Percentiles rank a stretch among this genome's conserved stretches.
Conservation (phyloP, 2,797 vertebrate genomes). For the Yasuhikotakia modesta region DNA sequence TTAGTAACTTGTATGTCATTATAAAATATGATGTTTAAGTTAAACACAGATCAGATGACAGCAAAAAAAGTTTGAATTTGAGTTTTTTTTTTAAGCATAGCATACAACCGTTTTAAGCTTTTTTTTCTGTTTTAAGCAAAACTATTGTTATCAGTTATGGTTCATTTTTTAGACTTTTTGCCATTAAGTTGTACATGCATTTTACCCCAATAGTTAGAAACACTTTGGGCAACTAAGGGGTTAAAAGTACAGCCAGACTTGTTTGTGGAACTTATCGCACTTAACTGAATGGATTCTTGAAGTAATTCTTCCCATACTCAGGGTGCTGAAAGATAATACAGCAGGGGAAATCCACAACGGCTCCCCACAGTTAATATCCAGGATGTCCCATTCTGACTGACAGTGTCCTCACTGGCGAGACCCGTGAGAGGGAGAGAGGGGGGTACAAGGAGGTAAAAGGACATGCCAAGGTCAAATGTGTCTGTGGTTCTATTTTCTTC, state of each 20-base stretch:
- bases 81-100: no score
- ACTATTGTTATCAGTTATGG: not conserved
- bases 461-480: constrained; percentile 70
- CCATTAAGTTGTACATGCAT: not conserved
- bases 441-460: constrained; percentile 54
- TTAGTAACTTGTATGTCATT: no score
- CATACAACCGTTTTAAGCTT: no score
- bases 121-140: no score
- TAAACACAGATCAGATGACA: no score
- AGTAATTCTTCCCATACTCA: constrained; percentile 54
- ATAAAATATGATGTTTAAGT: no score
- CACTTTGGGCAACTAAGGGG: constrained; percentile 26
- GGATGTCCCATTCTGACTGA: constrained; percentile 60
- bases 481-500: constrained; percentile 66
- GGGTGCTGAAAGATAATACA: constrained; percentile 57
- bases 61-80: no score
- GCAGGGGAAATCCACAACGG: constrained; percentile 52
- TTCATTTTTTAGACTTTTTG: not conserved
- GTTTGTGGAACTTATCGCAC: constrained; percentile 32
- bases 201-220: not conserved
- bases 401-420: constrained; percentile 37
- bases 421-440: constrained; percentile 12
- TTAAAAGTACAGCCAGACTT: constrained; percentile 45
- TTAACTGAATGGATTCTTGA: constrained; percentile 47
- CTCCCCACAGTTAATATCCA: constrained; percentile 54